Evolutionary conservation across 2,888 invertebrate genomes (phyloP).

Genomic region (Bugulina stolonifera): DNA sequence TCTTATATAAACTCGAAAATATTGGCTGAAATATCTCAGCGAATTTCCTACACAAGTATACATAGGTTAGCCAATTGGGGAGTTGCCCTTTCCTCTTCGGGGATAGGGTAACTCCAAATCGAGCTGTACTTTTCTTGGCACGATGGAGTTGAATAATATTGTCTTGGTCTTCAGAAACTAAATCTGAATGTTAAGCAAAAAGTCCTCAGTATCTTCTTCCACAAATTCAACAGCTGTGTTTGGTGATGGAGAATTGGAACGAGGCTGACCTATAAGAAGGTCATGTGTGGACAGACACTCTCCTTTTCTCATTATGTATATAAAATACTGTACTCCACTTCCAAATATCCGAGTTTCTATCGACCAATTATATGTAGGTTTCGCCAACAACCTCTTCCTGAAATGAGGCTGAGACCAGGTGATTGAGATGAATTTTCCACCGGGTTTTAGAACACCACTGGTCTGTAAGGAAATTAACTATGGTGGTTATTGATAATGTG

Average conservation of each 20-base stretch:
- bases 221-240: neutral
- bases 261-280: neutral
- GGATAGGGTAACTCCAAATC: no score
- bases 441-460: constrained; percentile 36
- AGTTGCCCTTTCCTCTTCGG: no score
- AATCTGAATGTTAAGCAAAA: neutral
- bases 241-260: neutral
- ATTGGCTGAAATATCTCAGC: no score
- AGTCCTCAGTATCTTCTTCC: neutral
- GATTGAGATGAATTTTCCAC: constrained; percentile 50
- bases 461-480: constrained; percentile 29
- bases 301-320: constrained; percentile 38
- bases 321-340: constrained; percentile 33
- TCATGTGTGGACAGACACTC: constrained; percentile 29
- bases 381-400: constrained; percentile 43
- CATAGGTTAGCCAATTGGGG: no score
- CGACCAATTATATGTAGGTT: constrained; percentile 35
- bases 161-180: neutral
- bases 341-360: constrained; percentile 39
- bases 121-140: no score
- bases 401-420: constrained; percentile 56
- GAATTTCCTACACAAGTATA: no score
- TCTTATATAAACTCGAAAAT: no score
- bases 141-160: no score
- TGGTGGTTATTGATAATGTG: no score